Evolutionary conservation across 2,888 invertebrate genomes (phyloP), one percentile per base, ranked within the genome.

Genomic region (Drosophila paracracens): DNA sequence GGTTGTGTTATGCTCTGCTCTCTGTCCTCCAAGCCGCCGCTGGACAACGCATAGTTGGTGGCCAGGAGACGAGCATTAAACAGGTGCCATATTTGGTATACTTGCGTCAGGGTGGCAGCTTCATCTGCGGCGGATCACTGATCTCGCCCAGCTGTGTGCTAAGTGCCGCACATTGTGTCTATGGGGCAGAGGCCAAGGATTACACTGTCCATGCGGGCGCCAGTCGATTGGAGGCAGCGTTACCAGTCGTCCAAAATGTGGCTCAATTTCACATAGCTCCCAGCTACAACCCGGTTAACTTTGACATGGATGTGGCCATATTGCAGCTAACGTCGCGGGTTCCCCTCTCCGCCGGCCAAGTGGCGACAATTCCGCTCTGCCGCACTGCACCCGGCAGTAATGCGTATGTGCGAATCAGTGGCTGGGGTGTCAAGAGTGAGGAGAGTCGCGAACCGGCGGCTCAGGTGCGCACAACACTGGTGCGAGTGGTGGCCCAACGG

Each of bases 261-360:
- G 46, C 68, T 57, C 70, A 33, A 29, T 64, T 91, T 76, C 63
- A 79, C 66, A 64, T 76, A 2, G 48, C 89, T 0, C 35, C 80
- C 0, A 60, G 40, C 36, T 88, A 88, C 72, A 65, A 65, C 57
- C 33, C 70, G 51, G 29, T 27, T 25, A 64, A 89, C 79, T 62
- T 92, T 56, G 88, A 92, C 65, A 91, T 92, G 90, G 92, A 92
- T 70, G 90, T 92, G 21, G 92, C 92, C 2, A 67, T 92, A 27
- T 51, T 92, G 7, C 76, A 64, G 35, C 61, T 92, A 51, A 50
- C 13, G 2, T 54, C 67, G 13, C 61, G 76, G 2, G 40, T 79
- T 18, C 10, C 48, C 0, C 59, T 70, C 7, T 40, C 35, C 1
- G 27, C 72, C 13, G 63, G 77, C 8, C 66, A 62, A 35, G 62